Conservation (phyloP, 2,888 invertebrate species). For the Conistra vaccinii region DNA sequence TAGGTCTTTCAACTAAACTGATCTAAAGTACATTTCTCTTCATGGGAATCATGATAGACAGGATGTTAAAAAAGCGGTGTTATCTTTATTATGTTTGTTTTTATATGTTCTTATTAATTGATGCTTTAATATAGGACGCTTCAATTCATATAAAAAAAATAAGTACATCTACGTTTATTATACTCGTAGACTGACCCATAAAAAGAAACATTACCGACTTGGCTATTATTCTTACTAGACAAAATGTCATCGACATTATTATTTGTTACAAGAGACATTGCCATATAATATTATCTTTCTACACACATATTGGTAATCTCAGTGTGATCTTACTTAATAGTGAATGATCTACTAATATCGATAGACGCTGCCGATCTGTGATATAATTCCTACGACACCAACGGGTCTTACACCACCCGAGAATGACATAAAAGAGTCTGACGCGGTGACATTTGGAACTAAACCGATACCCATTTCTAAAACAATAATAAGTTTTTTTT, state of each 20-base stretch:
- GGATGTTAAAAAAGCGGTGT: background rate
- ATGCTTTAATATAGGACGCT: background rate
- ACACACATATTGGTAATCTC: background rate
- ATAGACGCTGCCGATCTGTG: conserved; percentile 4
- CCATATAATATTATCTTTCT: background rate
- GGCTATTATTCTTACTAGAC: no score
- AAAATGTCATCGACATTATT: no score
- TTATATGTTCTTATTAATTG: background rate
- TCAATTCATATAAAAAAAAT: no score
- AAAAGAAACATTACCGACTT: no score
- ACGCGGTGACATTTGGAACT: no score
- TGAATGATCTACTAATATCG: conserved; percentile 21
- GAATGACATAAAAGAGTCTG: no score
- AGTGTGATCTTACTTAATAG: conserved; percentile 31
- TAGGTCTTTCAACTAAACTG: background rate
- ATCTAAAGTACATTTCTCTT: background rate
- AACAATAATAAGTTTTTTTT: no score
- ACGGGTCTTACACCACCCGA: conserved; percentile 2
- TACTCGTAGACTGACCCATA: no score
- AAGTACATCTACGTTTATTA: no score
- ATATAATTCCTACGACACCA: conserved; percentile 29
- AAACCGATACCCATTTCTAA: no score
- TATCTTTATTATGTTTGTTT: background rate
- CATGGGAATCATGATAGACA: no score
- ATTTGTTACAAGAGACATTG: no score